These are phyloP conservation scores for Andrena minutula DNA, from an alignment of 2,888 invertebrate species.

Conservation along the genomic window DNA sequence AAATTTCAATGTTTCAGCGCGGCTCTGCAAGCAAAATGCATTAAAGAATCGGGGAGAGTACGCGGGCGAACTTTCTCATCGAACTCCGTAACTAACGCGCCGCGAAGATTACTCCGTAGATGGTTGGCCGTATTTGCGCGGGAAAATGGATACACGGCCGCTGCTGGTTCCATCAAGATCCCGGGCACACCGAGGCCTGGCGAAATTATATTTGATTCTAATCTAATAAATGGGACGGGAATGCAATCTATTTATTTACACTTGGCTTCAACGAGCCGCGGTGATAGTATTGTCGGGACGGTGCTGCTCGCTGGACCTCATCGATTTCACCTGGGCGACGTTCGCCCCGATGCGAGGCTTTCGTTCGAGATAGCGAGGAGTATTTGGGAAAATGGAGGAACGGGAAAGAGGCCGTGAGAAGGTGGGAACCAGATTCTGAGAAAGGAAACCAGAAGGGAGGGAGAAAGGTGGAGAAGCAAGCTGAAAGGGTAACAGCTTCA, in stretches of 20 bases:
- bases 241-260: constrained; percentile 82
- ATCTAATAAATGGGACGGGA: constrained; percentile 82
- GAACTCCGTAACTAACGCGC: constrained; percentile 54
- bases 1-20: constrained; percentile 43
- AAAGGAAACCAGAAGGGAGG: not conserved
- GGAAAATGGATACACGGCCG: constrained; percentile 55
- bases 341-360: constrained; percentile 25
- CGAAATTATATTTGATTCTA: constrained; percentile 83
- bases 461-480: not conserved
- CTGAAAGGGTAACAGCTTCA: constrained; percentile 4
- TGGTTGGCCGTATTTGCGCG: constrained; percentile 54
- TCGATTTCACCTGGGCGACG: constrained; percentile 43
- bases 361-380: constrained; percentile 5
- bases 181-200: constrained; percentile 51
- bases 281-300: constrained; percentile 71
- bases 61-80: constrained; percentile 51
- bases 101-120: constrained; percentile 46
- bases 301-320: constrained; percentile 24
- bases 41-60: constrained; percentile 46
- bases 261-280: constrained; percentile 73
- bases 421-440: not conserved
- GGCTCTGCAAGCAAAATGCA: constrained; percentile 48
- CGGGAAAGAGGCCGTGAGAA: not conserved
- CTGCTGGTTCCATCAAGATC: constrained; percentile 49
- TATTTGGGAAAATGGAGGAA: constrained; percentile 13